Base-by-base conservation (phyloP, 2,113 vertebrate genomes). In the Hystrix cristata region DNA sequence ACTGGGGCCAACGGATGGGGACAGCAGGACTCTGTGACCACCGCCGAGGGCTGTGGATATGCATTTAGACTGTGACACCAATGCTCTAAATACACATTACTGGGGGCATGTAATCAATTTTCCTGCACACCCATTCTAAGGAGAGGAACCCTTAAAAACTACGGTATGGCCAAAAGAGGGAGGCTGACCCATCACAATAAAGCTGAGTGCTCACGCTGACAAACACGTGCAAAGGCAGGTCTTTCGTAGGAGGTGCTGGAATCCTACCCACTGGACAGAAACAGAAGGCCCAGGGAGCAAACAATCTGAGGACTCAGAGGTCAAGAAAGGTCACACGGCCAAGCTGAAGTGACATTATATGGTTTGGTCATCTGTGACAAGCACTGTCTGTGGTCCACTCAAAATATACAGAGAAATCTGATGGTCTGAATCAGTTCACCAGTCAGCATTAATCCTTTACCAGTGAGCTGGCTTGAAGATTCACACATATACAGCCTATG, bases 11-110 rank as follows among this genome's bases (percentile, higher is more conserved):
- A 27, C 0, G 57, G 19, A 1, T 6, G 11, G 38, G 15, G 55
- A 48, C 0, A 13, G 21, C 27, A 4, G 18, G 21, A 5, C 3
- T 16, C 1, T 0, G 3, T 2, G 16, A 34, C 31, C 4, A 62
- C 57, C 1, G 19, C 31, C 21, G 71, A 57, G 27, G 38, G 25
- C 16, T 13, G 43, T 34, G 29, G 62, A 57, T 4, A 4, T 0
- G 8, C 6, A 2, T 25, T 9, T 9, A n/a, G 71, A 59, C 62
- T 5, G 38, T 3, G 16, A n/a, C 9, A n/a, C 16, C 46, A 53
- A 14, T 4, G 21, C 43, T 89, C 74, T 65, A 31, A 86, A 15
- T 0, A 79, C 31, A 43, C 38, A 7, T 0, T 27, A 15, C 23
- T 2, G 16, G 27, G 34, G 25, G 38, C 16, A 31, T 1, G 10